Percentiles rank a stretch among this genome's conserved stretches.
phyloP scores from a whole-genome alignment of 1,140 invertebrate genomes.

The Onthophagus taurus region DNA sequence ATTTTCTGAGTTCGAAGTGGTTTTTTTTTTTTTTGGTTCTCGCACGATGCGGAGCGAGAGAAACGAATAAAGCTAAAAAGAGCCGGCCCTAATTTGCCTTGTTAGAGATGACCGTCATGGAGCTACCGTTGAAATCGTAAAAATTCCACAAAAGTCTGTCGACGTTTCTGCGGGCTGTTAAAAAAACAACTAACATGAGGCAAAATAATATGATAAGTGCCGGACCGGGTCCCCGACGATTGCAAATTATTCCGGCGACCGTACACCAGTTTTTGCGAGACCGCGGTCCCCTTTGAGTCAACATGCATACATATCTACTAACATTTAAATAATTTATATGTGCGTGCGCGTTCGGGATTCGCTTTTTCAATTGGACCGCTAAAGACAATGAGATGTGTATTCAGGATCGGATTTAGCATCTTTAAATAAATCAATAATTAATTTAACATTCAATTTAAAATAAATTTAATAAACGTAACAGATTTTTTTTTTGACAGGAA shows the following conservation, averaged over 20 bases:
- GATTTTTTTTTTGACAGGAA: too few species aligned
- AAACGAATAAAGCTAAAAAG: too few species aligned
- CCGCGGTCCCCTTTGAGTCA: slow-evolving; percentile 33
- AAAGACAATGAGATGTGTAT: slow-evolving; percentile 8
- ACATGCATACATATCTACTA: slow-evolving; percentile 36
- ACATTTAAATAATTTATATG: slow-evolving; percentile 39
- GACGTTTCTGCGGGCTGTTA: too few species aligned
- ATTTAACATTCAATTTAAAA: too few species aligned
- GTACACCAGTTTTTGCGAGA: slow-evolving; percentile 33
- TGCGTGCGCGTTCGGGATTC: slow-evolving; percentile 33
- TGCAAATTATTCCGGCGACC: slow-evolving; percentile 30
- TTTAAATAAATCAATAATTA: slow-evolving; percentile 1
- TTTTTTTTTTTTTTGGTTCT: too few species aligned
- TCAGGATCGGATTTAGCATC: slow-evolving; percentile 4
- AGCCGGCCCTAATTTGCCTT: too few species aligned
- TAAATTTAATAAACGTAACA: too few species aligned
- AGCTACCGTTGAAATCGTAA: too few species aligned
- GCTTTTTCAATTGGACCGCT: slow-evolving; percentile 35
- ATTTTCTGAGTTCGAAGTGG: too few species aligned
- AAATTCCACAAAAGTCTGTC: slow-evolving; percentile 11
- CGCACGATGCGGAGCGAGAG: too few species aligned
- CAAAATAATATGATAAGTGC: slow-evolving; percentile 12
- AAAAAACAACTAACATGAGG: slow-evolving; percentile 11
- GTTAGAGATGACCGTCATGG: too few species aligned
- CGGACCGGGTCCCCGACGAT: slow-evolving; percentile 3